Conservation (phyloP, 2,113 vertebrate genomes). For the Gorsachius goisagi region DNA sequence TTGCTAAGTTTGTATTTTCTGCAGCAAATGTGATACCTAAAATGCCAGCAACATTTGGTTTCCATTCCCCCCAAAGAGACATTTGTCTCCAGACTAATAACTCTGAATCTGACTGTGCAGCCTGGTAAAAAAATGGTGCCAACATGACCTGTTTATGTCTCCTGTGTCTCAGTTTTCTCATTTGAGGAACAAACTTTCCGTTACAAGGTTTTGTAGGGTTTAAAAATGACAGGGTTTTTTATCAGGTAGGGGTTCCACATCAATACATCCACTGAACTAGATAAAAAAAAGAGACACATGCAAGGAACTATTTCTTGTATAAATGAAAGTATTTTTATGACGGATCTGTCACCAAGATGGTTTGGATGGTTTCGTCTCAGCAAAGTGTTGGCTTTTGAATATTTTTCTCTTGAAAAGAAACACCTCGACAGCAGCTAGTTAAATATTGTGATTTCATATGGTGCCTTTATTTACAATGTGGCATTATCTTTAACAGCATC, state of each 20-base stretch:
- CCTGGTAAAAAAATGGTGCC: background rate
- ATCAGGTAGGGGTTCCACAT: background rate
- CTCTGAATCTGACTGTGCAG: background rate
- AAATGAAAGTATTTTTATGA: background rate
- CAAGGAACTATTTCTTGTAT: background rate
- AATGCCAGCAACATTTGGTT: slow-evolving; percentile 19
- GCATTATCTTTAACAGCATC: slow-evolving; percentile 49
- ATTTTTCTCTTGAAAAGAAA: slow-evolving; percentile 30
- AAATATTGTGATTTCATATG: slow-evolving; percentile 58
- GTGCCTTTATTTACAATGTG: slow-evolving; percentile 42
- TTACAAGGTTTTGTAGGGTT: background rate
- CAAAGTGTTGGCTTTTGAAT: background rate
- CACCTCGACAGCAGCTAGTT: slow-evolving; percentile 25
- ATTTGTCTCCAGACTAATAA: slow-evolving; percentile 38
- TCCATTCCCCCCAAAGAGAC: background rate
- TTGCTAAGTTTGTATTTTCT: background rate
- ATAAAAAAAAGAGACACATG: background rate
- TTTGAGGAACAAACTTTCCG: background rate
- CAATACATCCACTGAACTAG: background rate
- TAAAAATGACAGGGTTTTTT: background rate
- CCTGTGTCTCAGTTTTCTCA: background rate
- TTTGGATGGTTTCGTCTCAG: background rate
- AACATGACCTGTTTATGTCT: background rate
- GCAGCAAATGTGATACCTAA: background rate
- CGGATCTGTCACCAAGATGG: background rate